Evolutionary conservation across 2,113 vertebrate species (phyloP), one percentile per base, ranked within the genome.

Genomic region (Solea senegalensis): DNA sequence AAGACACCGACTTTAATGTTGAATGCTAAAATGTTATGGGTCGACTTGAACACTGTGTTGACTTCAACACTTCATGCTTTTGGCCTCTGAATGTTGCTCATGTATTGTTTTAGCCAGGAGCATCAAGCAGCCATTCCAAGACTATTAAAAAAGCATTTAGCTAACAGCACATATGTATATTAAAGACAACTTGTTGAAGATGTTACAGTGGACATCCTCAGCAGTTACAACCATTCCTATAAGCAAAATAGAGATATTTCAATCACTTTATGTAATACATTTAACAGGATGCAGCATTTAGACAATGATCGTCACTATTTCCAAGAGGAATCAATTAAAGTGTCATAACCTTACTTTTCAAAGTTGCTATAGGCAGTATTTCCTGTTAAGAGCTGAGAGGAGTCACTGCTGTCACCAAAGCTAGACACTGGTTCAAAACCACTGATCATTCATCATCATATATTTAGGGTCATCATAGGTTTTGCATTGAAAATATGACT

Each of bases 261-360:
- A 54, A 71, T 80, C 68, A 79, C 83, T 66, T 78, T 70, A 67
- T 72, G 73, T 66, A 26, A 46, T 50, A 84, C 72, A 60, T 83
- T 79, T 52, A 84, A 83, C 83, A 85, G 52, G 83, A 84, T 80
- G 88, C 88, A 86, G 80, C 88, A 81, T 84, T 76, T 86, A n/a
- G 44, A 72, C n/a, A 11, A 69, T 81, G 65, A 81, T 60, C 51
- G 81, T 83, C 73, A 27, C 41, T 44, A 48, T 78, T 64, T 80
- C 68, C 60, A 49, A 74, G 21, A 74, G 73, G 46, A 72, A 67
- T 76, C 54, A 0, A 73, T 88, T 21, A 88, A 88, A 88, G 85
- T 88, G 86, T 79, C 86, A 75, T 65, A 83, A 87, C 69, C 8
- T 60, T 49, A 49, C 50, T 40, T 74, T 34, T 82, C 65, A 83